Evolutionary conservation across 2,888 invertebrate genomes (phyloP), one percentile per base, ranked within the genome.

Genomic region (Cheilosia variabilis): DNA sequence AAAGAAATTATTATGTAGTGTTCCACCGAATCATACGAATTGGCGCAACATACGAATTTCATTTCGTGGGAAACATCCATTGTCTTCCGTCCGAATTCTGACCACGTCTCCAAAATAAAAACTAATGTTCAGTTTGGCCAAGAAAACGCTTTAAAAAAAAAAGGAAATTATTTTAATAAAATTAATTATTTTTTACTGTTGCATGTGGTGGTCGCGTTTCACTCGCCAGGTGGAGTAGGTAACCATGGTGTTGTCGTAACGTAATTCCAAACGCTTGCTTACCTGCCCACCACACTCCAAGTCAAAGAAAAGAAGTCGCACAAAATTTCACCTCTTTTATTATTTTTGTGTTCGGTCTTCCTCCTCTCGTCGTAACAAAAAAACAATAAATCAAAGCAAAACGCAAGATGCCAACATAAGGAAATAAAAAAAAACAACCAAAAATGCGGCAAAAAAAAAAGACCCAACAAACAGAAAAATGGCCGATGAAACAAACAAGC

Each of bases 301-400:
- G 63, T 75, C 83, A 83, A 83, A 73, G 83, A 69, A 83, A 83
- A 73, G 83, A 69, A 68, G 68, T 78, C 79, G 13, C 78, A 83
- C 68, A 62, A 66, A 80, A 84, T 84, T 84, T 84, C 84, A 84
- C 84, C 84, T 84, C 80, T 76, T 82, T 75, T 66, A 60, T 65
- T 43, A 41, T 57, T 24, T 71, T 24, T 31, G n/a, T 53, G 52
- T 57, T 58, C 66, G 19, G 19, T 45, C 43, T 58, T 22, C 41
- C 58, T 57, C 37, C 63, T 75, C 65, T 76, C 65, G 69, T 76
- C 65, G 69, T 47, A 84, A 84, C 75, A 79, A 73, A 79, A 79
- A 73, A 71, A 84, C 65, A 84, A 84, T 80, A 84, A 79, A 84
- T 76, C 84, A 80, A 84, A 75, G 66, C 47, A 71, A 75, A 58